These are phyloP conservation scores for Pseudotriccus pelzelni DNA, from an alignment of 2,797 vertebrate genomes.

Conservation along the genomic window DNA sequence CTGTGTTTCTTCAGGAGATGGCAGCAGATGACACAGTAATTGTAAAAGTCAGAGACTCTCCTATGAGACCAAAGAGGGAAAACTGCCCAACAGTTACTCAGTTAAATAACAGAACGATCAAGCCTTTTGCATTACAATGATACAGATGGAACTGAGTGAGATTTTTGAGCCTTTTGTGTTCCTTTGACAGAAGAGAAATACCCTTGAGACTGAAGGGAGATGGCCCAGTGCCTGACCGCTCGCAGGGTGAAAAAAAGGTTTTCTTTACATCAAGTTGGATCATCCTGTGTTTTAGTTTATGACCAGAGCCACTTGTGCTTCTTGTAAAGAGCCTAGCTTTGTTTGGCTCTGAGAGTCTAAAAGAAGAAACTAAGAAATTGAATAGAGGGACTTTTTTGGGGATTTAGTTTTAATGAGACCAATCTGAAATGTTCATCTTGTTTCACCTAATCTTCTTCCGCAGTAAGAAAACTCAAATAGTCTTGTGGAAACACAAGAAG, in stretches of 20 bases:
- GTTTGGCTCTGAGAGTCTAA: background rate
- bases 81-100: background rate
- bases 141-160: background rate
- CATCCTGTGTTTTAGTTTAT: background rate
- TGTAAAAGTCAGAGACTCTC: background rate
- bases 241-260: background rate
- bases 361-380: background rate
- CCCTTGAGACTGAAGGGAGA: background rate
- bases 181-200: background rate
- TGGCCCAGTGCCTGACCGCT: background rate
- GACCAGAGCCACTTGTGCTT: background rate
- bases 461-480: background rate
- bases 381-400: background rate
- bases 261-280: background rate
- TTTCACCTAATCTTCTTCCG: background rate
- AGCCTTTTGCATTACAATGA: background rate
- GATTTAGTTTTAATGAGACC: background rate
- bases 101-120: background rate
- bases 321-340: background rate
- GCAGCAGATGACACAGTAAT: slow-evolving; percentile 13
- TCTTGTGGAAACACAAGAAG: background rate
- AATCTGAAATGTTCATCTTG: background rate
- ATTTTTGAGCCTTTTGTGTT: background rate
- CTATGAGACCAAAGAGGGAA: background rate
- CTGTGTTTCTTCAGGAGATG: slow-evolving; percentile 39